These are phyloP conservation scores for Orchestia grillus DNA, from an alignment of 1,140 invertebrate genomes.

Conservation along the genomic window DNA sequence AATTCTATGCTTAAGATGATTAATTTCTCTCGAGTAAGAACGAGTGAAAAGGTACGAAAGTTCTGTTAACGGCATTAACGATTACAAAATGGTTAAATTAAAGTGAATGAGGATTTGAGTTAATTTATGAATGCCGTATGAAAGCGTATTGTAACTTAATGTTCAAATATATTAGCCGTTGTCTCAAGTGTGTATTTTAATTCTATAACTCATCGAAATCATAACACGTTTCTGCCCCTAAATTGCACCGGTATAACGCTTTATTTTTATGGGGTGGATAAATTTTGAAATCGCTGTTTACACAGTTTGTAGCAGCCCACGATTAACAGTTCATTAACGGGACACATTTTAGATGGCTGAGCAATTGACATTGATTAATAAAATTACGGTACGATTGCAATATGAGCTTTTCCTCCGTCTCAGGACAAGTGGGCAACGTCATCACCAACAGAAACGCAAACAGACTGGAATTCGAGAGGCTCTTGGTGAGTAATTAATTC, in stretches of 20 bases:
- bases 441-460: slow-evolving; percentile 98
- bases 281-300: not conserved
- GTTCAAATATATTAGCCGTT: not conserved
- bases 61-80: not conserved
- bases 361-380: not conserved
- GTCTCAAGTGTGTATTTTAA: not conserved
- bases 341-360: not conserved
- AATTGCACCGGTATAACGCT: not conserved
- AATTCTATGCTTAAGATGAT: not conserved
- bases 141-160: not conserved
- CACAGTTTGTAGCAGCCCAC: not conserved
- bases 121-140: not conserved
- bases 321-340: not conserved
- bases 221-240: not conserved
- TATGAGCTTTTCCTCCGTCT: slow-evolving; percentile 58
- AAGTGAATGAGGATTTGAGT: not conserved
- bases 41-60: not conserved
- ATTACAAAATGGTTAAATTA: not conserved
- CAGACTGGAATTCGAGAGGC: slow-evolving; percentile 92
- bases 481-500: slow-evolving; percentile 76
- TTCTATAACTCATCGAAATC: not conserved
- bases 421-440: slow-evolving; percentile 95
- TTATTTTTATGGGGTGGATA: not conserved
- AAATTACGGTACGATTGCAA: not conserved
- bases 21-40: not conserved